Evolutionary conservation across 1,140 invertebrate genomes (phyloP).

Genomic region (Drosophila ambigua): DNA sequence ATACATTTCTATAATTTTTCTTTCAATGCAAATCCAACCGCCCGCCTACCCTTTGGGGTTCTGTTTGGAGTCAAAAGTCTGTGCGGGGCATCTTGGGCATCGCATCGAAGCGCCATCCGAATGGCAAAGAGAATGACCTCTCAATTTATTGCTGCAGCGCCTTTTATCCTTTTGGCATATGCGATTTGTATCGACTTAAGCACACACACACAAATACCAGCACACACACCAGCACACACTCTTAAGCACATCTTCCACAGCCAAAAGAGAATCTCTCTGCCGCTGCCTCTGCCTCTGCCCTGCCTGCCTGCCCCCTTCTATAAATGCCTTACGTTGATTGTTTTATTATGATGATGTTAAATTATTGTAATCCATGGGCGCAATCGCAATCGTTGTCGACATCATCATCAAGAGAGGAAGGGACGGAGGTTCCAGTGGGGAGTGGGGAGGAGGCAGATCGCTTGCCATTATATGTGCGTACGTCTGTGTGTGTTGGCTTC

Average conservation of each 20-base stretch:
- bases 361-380: constrained; percentile 83
- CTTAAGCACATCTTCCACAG: neutral
- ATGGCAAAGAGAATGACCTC: constrained; percentile 79
- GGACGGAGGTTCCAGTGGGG: too few species aligned
- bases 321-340: constrained; percentile 81
- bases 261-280: constrained; percentile 1
- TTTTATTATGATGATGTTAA: constrained; percentile 84
- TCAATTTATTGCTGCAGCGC: constrained; percentile 81
- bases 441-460: too few species aligned
- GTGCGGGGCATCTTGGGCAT: constrained; percentile 21
- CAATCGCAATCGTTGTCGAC: constrained; percentile 83
- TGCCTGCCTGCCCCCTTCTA: constrained; percentile 9
- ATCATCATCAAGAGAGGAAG: constrained; percentile 58
- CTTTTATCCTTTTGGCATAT: constrained; percentile 79
- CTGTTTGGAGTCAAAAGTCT: constrained; percentile 34
- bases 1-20: neutral
- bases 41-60: neutral
- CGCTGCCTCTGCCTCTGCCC: neutral
- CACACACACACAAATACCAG: constrained; percentile 31
- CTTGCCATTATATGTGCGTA: too few species aligned
- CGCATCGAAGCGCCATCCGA: constrained; percentile 44
- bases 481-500: neutral
- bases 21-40: constrained; percentile 1
- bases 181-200: constrained; percentile 78
- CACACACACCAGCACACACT: constrained; percentile 4